These are phyloP conservation scores for Ophiodon elongatus DNA, from an alignment of 2,113 vertebrate genomes.

Conservation along the genomic window DNA sequence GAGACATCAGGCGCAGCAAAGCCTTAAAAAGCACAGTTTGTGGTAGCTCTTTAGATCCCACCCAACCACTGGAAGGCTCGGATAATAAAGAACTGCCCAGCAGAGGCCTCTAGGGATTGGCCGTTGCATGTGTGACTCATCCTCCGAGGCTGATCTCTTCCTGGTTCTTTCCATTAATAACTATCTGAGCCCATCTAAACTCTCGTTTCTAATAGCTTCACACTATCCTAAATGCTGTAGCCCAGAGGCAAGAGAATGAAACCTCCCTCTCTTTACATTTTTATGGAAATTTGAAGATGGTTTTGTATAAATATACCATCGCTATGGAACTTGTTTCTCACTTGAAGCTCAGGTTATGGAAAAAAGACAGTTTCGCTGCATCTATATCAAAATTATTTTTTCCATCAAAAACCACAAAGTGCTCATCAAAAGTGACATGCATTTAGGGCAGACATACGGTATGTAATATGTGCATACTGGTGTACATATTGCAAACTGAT, in stretches of 20 bases:
- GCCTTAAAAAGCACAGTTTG: constrained; percentile 41
- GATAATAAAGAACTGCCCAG: constrained; percentile 70
- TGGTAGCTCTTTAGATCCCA: constrained; percentile 54
- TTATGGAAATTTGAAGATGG: constrained; percentile 27
- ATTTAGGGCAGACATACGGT: not conserved
- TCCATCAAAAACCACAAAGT: not conserved
- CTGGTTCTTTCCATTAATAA: constrained; percentile 79
- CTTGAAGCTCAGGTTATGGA: constrained; percentile 9
- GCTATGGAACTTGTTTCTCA: not conserved
- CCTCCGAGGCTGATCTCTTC: constrained; percentile 54
- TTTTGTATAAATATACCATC: constrained; percentile 22
- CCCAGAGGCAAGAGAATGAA: constrained; percentile 27
- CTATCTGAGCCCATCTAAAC: constrained; percentile 62
- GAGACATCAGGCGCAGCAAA: constrained; percentile 52
- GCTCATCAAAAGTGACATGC: not conserved
- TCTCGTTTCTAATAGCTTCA: constrained; percentile 64
- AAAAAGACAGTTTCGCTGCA: not conserved
- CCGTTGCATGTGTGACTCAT: constrained; percentile 76
- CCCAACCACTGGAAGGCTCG: constrained; percentile 56
- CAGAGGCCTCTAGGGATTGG: constrained; percentile 65
- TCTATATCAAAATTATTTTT: not conserved
- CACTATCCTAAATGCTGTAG: constrained; percentile 27
- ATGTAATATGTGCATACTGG: not conserved
- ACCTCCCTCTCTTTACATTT: not conserved
- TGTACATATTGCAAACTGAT: not conserved